These are phyloP conservation scores for Poeciliopsis turneri DNA, from an alignment of 2,797 vertebrate species.

Conservation along the genomic window DNA sequence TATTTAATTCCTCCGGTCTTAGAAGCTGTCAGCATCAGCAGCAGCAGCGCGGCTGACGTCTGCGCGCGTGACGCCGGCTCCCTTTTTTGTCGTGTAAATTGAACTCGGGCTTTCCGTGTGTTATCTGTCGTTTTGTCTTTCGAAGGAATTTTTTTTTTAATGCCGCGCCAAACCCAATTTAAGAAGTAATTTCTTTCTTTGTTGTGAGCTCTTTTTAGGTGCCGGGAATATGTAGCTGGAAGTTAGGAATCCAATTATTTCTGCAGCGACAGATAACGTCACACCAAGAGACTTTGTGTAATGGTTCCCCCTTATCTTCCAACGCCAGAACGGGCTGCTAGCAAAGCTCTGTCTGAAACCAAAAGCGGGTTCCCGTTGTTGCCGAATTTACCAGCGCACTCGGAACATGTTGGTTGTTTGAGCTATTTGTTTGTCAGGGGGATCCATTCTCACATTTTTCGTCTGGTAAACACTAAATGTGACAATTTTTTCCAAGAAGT, in stretches of 20 bases:
- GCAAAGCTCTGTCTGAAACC: background rate
- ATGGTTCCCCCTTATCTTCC: conserved; percentile 3
- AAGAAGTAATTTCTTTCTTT: conserved; percentile 7
- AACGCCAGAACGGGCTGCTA: background rate
- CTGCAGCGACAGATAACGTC: background rate
- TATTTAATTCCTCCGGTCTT: background rate
- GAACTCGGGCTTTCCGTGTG: background rate
- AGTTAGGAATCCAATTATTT: conserved; percentile 12
- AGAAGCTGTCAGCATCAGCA: background rate
- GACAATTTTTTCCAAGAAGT: background rate
- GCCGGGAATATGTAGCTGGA: background rate
- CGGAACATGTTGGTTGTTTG: background rate
- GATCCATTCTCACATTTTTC: background rate
- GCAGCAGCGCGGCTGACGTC: background rate
- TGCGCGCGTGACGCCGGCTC: background rate
- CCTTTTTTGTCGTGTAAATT: background rate
- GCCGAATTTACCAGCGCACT: background rate
- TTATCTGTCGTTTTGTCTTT: conserved; percentile 1
- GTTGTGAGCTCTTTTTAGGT: background rate
- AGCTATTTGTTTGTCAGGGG: background rate
- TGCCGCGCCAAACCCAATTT: conserved; percentile 9
- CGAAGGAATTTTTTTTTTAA: background rate
- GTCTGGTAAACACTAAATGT: background rate
- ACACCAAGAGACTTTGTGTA: background rate
- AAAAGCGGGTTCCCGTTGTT: background rate